phyloP scores from a whole-genome alignment of 2,888 invertebrate species.

The Tanytarsus gracilentus region DNA sequence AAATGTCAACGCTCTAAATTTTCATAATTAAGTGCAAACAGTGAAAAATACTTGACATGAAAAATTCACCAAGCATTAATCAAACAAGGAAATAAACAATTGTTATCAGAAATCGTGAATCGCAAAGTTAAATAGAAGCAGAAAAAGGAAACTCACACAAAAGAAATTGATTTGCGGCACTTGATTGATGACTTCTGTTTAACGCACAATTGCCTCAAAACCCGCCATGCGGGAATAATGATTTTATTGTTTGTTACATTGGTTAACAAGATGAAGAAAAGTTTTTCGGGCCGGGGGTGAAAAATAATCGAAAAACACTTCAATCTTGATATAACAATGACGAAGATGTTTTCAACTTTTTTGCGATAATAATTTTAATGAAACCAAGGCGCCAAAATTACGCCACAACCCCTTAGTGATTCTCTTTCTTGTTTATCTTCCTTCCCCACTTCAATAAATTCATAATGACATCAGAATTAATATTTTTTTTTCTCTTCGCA shows the following conservation, averaged over 20 bases:
- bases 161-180: conserved; percentile 23
- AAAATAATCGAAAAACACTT: too few relatives aligned
- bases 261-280: too few relatives aligned
- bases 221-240: conserved; percentile 6
- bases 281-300: too few relatives aligned
- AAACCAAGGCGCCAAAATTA: conserved; percentile 1
- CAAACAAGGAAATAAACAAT: conserved; percentile 20
- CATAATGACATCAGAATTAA: conserved; percentile 2
- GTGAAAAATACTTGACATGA: not conserved
- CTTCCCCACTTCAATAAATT: not conserved
- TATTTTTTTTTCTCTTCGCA: too few relatives aligned
- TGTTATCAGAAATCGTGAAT: conserved; percentile 25
- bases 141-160: conserved; percentile 1
- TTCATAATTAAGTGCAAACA: not conserved
- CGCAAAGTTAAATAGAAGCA: conserved; percentile 19
- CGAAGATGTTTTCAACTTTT: conserved; percentile 10
- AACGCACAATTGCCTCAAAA: conserved; percentile 22
- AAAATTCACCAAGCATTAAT: conserved; percentile 20
- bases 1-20: not conserved
- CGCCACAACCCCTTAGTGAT: conserved; percentile 6
- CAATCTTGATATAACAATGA: not conserved
- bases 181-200: conserved; percentile 27
- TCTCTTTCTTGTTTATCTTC: not conserved
- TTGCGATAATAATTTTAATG: conserved; percentile 2
- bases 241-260: not conserved